These are phyloP conservation scores for Pseudochaenichthys georgianus DNA, from an alignment of 2,797 vertebrate genomes.

Conservation along the genomic window DNA sequence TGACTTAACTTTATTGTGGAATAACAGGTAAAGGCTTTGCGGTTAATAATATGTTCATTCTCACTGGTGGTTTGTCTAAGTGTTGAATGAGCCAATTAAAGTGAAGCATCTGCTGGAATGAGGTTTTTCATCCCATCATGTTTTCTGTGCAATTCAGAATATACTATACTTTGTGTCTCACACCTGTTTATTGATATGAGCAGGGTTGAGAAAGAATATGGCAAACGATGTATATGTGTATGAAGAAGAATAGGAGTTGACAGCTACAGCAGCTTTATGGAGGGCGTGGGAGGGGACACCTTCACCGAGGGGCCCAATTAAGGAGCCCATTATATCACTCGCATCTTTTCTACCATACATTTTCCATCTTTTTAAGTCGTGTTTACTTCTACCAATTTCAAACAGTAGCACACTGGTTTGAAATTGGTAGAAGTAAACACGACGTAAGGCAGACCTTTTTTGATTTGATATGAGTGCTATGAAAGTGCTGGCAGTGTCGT, in stretches of 20 bases:
- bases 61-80: background rate
- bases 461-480: background rate
- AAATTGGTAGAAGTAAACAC: too few relatives aligned
- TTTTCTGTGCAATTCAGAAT: slow-evolving; percentile 5
- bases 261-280: background rate
- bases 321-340: background rate
- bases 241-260: background rate
- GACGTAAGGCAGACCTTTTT: background rate
- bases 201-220: background rate
- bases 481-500: background rate
- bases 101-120: background rate
- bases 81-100: background rate
- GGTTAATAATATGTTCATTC: background rate
- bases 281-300: background rate
- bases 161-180: background rate
- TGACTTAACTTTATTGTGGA: slow-evolving; percentile 5
- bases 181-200: background rate
- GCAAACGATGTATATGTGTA: background rate
- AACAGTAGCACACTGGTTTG: too few relatives aligned
- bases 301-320: background rate
- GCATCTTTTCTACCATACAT: too few relatives aligned
- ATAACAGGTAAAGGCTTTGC: background rate
- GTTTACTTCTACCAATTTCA: background rate
- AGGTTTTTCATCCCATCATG: background rate
- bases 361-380: too few relatives aligned